A percentile compares a stretch with the other conserved stretches of the same genome.
Conservation (phyloP, 1,140 invertebrate species). For the Mycetomoellerius zeteki region DNA sequence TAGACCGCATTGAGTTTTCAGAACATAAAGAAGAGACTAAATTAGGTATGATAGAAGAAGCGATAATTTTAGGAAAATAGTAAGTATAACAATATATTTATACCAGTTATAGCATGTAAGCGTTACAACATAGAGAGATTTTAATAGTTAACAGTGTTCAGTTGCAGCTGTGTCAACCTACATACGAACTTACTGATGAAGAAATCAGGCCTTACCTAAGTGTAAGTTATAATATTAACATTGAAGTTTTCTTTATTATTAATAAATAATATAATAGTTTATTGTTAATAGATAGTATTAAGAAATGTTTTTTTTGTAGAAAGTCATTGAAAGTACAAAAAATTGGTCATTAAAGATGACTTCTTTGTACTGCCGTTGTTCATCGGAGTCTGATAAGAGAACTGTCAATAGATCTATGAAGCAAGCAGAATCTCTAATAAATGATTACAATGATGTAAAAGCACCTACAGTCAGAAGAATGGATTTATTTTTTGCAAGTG, state of each 20-base stretch:
- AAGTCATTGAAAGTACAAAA: constrained; percentile 85
- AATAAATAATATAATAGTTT: not conserved
- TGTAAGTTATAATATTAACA: constrained; percentile 83
- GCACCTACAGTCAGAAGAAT: constrained; percentile 86
- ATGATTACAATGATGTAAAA: constrained; percentile 86
- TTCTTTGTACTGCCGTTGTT: constrained; percentile 91
- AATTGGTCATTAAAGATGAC: constrained; percentile 91
- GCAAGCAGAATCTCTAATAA: constrained; percentile 94
- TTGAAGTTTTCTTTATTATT: constrained; percentile 13
- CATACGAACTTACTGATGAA: constrained; percentile 92
- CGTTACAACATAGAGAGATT: constrained; percentile 34
- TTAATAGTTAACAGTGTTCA: constrained; percentile 86
- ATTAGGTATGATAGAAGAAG: constrained; percentile 92
- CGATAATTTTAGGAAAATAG: constrained; percentile 91
- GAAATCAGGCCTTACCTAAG: constrained; percentile 93
- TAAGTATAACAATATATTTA: constrained; percentile 83
- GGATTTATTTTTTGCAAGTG: constrained; percentile 89
- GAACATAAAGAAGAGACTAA: constrained; percentile 88
- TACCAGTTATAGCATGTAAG: not conserved
- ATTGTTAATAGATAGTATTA: not conserved
- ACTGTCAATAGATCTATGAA: constrained; percentile 95
- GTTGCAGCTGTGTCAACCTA: constrained; percentile 91
- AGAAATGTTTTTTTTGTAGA: constrained; percentile 70
- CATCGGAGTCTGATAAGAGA: constrained; percentile 92
- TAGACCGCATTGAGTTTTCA: constrained; percentile 92